Evolutionary conservation across 2,113 vertebrate species (phyloP).

Genomic region (Xiphias gladius): DNA sequence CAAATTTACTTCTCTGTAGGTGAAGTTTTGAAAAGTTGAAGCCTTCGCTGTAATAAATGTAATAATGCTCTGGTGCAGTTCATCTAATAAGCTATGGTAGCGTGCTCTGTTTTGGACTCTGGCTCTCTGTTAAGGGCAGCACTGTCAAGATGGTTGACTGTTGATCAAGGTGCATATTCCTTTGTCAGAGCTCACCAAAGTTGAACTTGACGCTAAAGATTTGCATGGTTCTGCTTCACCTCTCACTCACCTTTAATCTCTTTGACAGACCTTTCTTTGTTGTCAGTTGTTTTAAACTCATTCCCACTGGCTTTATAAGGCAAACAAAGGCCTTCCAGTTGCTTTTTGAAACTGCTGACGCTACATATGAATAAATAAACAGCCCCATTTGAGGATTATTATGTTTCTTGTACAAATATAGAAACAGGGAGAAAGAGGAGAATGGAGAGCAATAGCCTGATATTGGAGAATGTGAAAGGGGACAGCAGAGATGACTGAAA

Average conservation of each 20-base stretch:
- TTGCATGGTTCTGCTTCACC: too few species aligned
- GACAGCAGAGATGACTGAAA: not conserved
- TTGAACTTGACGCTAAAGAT: too few species aligned
- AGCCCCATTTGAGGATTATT: slow-evolving; percentile 47
- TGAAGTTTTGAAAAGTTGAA: not conserved
- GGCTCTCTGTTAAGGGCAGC: too few species aligned
- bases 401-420: slow-evolving; percentile 34
- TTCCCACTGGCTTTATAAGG: slow-evolving; percentile 5
- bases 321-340: slow-evolving; percentile 7
- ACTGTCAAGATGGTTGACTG: too few species aligned
- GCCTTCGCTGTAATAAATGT: too few species aligned
- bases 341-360: slow-evolving; percentile 32
- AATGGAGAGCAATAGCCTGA: not conserved
- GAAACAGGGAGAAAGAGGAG: slow-evolving; percentile 23
- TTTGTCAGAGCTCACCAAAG: not conserved
- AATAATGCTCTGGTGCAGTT: not conserved
- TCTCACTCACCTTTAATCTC: not conserved
- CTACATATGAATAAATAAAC: slow-evolving; percentile 54
- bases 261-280: slow-evolving; percentile 22
- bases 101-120: too few species aligned
- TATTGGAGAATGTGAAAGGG: slow-evolving; percentile 34
- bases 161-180: too few species aligned
- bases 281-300: slow-evolving; percentile 18
- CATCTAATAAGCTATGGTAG: not conserved
- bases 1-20: not conserved